These are phyloP conservation scores for Chiloscyllium plagiosum DNA, from an alignment of 2,113 vertebrate genomes.

Conservation along the genomic window DNA sequence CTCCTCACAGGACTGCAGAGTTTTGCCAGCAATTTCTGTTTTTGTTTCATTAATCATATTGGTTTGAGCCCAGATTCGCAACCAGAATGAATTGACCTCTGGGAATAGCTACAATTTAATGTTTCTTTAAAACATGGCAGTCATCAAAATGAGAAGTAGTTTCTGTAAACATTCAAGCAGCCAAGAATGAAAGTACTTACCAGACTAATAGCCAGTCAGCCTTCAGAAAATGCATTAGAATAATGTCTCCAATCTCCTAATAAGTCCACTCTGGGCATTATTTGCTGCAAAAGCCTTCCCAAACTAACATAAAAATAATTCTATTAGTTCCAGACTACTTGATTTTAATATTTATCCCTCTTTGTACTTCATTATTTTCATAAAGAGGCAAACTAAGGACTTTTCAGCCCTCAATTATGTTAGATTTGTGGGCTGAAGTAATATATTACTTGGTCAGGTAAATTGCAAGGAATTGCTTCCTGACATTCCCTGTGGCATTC, in stretches of 20 bases:
- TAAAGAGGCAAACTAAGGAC: not conserved
- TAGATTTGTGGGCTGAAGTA: not conserved
- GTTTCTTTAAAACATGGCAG: conserved; percentile 28
- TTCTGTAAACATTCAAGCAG: conserved; percentile 15
- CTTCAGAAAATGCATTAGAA: not conserved
- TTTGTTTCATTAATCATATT: not conserved
- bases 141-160: conserved; percentile 15
- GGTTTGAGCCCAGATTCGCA: not conserved
- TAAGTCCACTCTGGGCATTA: not conserved
- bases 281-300: not conserved
- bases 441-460: conserved; percentile 30
- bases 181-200: conserved; percentile 19
- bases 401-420: conserved; percentile 32
- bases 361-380: conserved; percentile 11
- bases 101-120: conserved; percentile 29
- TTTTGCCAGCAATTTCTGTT: too few relatives aligned
- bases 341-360: not conserved
- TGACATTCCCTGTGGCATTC: conserved; percentile 25
- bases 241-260: not conserved
- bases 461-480: conserved; percentile 31
- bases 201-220: not conserved
- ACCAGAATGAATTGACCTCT: not conserved
- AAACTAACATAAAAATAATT: not conserved
- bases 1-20: too few relatives aligned
- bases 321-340: conserved; percentile 7